These are phyloP conservation scores for Habropoda laboriosa DNA, from an alignment of 1,140 invertebrate genomes.

Conservation along the genomic window DNA sequence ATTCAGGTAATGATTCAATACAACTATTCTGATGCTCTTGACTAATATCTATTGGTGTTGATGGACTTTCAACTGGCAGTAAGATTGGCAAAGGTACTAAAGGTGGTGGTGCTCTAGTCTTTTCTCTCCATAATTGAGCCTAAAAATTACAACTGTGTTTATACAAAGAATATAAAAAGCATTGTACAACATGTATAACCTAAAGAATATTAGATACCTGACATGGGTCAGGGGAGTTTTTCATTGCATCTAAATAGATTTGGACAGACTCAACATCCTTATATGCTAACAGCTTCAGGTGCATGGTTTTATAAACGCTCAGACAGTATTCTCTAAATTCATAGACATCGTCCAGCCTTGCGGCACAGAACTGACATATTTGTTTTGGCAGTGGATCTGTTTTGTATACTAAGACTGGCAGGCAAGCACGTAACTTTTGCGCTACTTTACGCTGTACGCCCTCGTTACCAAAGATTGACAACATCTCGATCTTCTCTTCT, in stretches of 20 bases:
- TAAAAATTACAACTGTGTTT: conserved; percentile 17
- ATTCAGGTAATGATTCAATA: conserved; percentile 66
- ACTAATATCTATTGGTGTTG: conserved; percentile 19
- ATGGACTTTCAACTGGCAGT: conserved; percentile 56
- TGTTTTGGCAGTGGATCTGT: conserved; percentile 76
- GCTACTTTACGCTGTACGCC: conserved; percentile 70
- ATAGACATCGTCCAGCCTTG: conserved; percentile 72
- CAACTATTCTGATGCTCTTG: conserved; percentile 39
- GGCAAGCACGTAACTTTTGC: conserved; percentile 72
- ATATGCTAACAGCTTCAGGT: conserved; percentile 61
- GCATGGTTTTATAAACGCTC: conserved; percentile 73
- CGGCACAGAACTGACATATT: conserved; percentile 76
- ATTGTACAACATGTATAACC: background rate
- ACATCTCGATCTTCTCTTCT: conserved; percentile 73
- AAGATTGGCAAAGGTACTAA: conserved; percentile 70
- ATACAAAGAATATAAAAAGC: background rate
- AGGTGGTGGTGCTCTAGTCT: conserved; percentile 74
- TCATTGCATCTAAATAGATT: conserved; percentile 74
- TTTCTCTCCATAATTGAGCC: conserved; percentile 73
- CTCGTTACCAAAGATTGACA: conserved; percentile 73
- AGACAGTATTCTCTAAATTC: conserved; percentile 74
- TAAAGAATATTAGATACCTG: conserved; percentile 61
- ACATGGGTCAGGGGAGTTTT: conserved; percentile 74
- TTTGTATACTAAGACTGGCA: conserved; percentile 74
- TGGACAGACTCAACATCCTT: conserved; percentile 66